phyloP scores from a whole-genome alignment of 2,888 invertebrate species.

The Dryadula phaetusa region DNA sequence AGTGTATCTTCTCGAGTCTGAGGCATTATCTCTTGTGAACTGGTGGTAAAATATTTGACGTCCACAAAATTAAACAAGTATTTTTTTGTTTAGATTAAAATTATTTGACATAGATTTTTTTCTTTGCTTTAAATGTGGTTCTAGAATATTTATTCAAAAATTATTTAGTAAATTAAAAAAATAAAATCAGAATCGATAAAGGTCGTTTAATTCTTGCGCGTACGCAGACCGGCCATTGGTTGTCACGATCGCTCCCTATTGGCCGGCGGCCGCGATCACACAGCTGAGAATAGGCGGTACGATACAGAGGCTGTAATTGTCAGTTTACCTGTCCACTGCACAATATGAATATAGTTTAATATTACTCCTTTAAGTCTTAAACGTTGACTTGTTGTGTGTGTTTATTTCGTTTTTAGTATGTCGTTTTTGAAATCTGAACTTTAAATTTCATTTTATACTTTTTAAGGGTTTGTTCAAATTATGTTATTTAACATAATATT shows the following conservation, averaged over 20 bases:
- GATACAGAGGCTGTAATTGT: conserved; percentile 61
- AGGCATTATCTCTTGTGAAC: no score
- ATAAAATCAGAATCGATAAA: conserved; percentile 64
- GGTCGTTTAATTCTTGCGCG: conserved; percentile 72
- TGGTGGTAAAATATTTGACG: no score
- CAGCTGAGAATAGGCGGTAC: conserved; percentile 77
- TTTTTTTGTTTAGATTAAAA: no score
- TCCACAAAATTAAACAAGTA: no score
- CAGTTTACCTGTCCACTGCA: conserved; percentile 62
- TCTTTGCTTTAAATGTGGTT: not conserved
- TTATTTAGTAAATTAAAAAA: conserved; percentile 4
- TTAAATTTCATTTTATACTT: no score
- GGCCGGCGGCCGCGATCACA: conserved; percentile 70
- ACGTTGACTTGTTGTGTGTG: conserved; percentile 36
- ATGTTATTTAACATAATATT: no score
- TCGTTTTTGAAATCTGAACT: conserved; percentile 5
- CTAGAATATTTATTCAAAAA: not conserved
- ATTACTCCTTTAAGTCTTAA: conserved; percentile 42
- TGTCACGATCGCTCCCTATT: conserved; percentile 68
- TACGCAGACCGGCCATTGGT: conserved; percentile 72
- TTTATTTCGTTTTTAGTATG: conserved; percentile 39
- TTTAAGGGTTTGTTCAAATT: no score
- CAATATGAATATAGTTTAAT: conserved; percentile 72
- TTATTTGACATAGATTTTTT: no score
- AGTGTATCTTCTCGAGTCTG: no score